These are phyloP conservation scores for chimpanzee (Pan troglodytes) DNA, from an alignment of 2,113 vertebrate species.

Conservation along the genomic window DNA sequence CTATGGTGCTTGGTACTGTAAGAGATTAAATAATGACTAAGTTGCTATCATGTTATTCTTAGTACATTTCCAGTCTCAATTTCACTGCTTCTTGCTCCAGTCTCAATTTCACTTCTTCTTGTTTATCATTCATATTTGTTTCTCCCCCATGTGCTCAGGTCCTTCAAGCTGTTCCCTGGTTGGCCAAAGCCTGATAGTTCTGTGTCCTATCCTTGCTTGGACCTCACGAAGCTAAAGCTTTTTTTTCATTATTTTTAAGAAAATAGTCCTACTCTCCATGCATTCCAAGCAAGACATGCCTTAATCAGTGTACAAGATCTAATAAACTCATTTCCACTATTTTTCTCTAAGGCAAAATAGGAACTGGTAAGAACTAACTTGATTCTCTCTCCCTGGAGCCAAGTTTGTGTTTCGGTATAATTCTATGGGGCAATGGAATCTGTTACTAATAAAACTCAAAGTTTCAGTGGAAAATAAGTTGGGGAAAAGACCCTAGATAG, in stretches of 20 bases:
- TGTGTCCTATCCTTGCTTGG: neutral
- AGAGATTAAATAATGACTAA: neutral
- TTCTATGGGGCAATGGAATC: neutral
- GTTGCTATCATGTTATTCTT: neutral
- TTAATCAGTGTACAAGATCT: neutral
- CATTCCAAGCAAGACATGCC: neutral
- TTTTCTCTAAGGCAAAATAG: neutral
- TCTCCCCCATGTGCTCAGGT: neutral
- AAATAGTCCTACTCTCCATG: neutral
- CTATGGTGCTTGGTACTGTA: neutral
- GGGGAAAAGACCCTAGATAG: neutral
- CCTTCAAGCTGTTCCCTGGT: neutral
- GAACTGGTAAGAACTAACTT: neutral
- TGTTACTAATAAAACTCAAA: conserved; percentile 50
- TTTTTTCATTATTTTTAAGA: neutral
- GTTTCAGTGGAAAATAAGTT: conserved; percentile 32
- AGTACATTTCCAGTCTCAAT: neutral
- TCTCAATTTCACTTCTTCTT: neutral
- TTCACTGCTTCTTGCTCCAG: neutral
- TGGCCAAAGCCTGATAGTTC: neutral
- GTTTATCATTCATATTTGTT: neutral
- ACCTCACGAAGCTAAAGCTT: neutral
- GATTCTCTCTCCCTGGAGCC: neutral
- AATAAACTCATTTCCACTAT: conserved; percentile 15
- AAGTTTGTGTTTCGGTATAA: conserved; percentile 39